Evolutionary conservation across 1,140 invertebrate genomes (phyloP).

Genomic region (Zaprionus africanus): DNA sequence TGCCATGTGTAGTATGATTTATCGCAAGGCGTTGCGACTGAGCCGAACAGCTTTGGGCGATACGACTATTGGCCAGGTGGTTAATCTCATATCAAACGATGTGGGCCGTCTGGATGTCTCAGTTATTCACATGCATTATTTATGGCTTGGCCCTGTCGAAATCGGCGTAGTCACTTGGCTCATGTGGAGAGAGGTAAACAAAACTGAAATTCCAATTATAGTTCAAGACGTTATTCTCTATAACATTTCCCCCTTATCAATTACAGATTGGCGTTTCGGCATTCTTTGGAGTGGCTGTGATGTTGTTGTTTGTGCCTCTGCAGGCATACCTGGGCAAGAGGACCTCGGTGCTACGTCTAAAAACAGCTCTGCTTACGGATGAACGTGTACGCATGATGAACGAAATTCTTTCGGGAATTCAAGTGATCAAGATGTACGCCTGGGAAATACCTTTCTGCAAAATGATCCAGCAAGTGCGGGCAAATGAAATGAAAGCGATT

Average conservation of each 20-base stretch:
- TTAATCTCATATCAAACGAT: conserved; percentile 97
- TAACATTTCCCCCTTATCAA: no score
- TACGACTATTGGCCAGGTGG: conserved; percentile 94
- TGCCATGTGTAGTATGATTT: conserved; percentile 91
- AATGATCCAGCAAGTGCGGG: conserved; percentile 87
- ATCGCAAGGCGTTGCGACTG: conserved; percentile 90
- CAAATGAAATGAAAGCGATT: conserved; percentile 86
- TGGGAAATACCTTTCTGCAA: conserved; percentile 93
- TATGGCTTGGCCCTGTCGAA: conserved; percentile 93
- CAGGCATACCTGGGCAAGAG: conserved; percentile 92
- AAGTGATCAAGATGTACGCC: conserved; percentile 96
- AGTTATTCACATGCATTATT: conserved; percentile 89
- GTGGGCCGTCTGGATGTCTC: conserved; percentile 90
- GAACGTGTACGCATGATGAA: conserved; percentile 94
- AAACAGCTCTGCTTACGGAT: conserved; percentile 91
- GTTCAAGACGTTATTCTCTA: not conserved
- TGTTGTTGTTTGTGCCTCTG: conserved; percentile 93
- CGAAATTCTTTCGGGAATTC: conserved; percentile 95
- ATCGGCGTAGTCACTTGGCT: conserved; percentile 91
- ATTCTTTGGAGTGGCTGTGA: conserved; percentile 90
- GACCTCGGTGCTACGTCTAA: conserved; percentile 88
- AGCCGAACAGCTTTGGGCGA: conserved; percentile 89
- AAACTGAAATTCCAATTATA: not conserved
- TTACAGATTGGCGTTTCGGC: conserved; percentile 89
- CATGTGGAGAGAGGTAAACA: conserved; percentile 87